Evolutionary conservation across 1,140 invertebrate genomes (phyloP).

Genomic region (Drosophila prosaltans): DNA sequence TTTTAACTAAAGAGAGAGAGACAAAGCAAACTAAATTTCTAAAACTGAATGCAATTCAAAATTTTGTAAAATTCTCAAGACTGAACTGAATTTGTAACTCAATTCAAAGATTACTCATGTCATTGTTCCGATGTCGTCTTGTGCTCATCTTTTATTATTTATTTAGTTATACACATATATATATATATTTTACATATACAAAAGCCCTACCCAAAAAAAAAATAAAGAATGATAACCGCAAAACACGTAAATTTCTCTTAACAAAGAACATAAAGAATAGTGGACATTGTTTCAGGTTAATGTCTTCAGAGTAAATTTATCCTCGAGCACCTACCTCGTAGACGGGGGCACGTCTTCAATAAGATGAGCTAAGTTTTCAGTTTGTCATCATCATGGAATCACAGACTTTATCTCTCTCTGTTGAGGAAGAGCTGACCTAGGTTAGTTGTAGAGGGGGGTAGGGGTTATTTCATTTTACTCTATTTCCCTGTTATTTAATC

Average conservation of each 20-base stretch:
- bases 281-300: constrained; percentile 39
- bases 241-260: constrained; percentile 7
- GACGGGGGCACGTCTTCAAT: constrained; percentile 20
- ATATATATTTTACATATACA: not conserved
- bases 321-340: not conserved
- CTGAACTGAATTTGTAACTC: not conserved
- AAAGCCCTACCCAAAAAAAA: constrained; percentile 10
- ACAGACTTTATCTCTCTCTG: no score
- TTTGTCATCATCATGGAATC: not conserved
- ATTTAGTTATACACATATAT: constrained; percentile 2
- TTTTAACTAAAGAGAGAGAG: not conserved
- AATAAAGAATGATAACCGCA: not conserved
- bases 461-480: constrained; percentile 12
- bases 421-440: constrained; percentile 50
- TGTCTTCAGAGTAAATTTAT: constrained; percentile 25
- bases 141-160: not conserved
- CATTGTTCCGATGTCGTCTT: not conserved
- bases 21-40: no score
- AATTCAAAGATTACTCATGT: not conserved
- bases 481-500: constrained; percentile 55
- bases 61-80: no score
- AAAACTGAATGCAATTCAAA: no score
- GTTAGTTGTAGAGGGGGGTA: constrained; percentile 28
- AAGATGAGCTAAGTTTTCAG: constrained; percentile 11
- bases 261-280: constrained; percentile 16